Evolutionary conservation across 2,888 invertebrate species (phyloP), one percentile per base, ranked within the genome.

Genomic region (Crematogaster levior): DNA sequence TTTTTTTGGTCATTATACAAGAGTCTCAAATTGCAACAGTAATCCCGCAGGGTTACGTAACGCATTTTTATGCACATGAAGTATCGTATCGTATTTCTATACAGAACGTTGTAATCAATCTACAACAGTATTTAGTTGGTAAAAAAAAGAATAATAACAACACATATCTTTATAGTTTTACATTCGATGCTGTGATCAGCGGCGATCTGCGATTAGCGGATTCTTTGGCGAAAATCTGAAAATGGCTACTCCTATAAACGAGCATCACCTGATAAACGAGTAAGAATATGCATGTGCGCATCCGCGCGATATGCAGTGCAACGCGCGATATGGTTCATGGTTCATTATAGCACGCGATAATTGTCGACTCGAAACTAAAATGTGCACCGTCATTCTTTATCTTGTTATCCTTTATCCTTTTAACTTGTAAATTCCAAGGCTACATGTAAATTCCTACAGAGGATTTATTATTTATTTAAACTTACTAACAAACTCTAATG

Each of bases 191-290:
- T 24, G 9, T 4, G 21, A 40, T 56, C 53, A 77, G 12, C 3
- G 12, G 48, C 24, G 46, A 5, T 27, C 21, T 68, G n/a, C 24
- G 34, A 77, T 77, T 30, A 43, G 9, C 12, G 66, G 70, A 70
- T 73, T n/a, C n/a, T n/a, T n/a, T 74, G 27, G 6, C 37, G 6
- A n/a, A 12, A 70, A 9, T 15, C 18, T 37, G 12, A 48, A 70
- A 80, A 58, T 46, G 56, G 12, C n/a, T 27, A 34, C 24, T 37
- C 66, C n/a, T n/a, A 48, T 43, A 63, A 73, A 63, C 58, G 63
- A 82, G 60, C 63, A n/a, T 60, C 68, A 58, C 27, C 63, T 72
- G 82, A 84, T 84, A 86, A 86, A 75, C 40, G 34, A 27, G 6
- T 53, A n/a, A 1, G 21, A 48, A 48, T 15, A 37, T 65, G 37